phyloP scores from a whole-genome alignment of 2,113 vertebrate genomes.

The Actenoides lindsayi region DNA sequence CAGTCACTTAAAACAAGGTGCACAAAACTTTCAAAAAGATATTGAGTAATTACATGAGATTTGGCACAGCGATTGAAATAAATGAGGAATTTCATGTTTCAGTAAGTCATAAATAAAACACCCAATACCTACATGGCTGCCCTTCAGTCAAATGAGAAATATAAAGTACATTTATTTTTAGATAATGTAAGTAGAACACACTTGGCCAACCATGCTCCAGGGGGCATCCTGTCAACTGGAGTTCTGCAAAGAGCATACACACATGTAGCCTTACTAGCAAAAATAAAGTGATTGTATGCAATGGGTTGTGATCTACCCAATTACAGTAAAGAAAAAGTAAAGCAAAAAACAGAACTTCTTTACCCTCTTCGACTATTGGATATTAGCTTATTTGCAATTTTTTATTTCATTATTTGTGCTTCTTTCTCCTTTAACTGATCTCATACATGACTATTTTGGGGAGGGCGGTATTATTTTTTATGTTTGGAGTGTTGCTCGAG shows the following conservation, averaged over 20 bases:
- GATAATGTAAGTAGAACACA: not conserved
- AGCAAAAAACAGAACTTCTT: not conserved
- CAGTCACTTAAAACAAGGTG: not conserved
- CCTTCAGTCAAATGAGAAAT: not conserved
- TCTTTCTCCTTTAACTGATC: not conserved
- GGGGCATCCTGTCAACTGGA: not conserved
- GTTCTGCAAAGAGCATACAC: not conserved
- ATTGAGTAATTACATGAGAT: not conserved
- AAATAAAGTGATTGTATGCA: not conserved
- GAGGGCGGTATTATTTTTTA: fast-evolving
- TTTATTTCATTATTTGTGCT: not conserved
- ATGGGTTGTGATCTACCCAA: not conserved
- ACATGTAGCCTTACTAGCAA: not conserved
- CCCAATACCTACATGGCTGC: not conserved
- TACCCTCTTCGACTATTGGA: fast-evolving
- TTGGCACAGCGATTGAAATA: not conserved
- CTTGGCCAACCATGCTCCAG: not conserved
- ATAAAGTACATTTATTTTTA: not conserved
- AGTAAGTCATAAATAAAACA: not conserved
- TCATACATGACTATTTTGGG: not conserved
- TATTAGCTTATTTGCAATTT: not conserved
- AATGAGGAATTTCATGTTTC: not conserved
- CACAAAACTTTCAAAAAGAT: not conserved
- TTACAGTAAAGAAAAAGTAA: not conserved
- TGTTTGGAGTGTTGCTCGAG: fast-evolving